Conservation (phyloP, 92 coral and sea anemone species). For the Zoanthus gigantus region DNA sequence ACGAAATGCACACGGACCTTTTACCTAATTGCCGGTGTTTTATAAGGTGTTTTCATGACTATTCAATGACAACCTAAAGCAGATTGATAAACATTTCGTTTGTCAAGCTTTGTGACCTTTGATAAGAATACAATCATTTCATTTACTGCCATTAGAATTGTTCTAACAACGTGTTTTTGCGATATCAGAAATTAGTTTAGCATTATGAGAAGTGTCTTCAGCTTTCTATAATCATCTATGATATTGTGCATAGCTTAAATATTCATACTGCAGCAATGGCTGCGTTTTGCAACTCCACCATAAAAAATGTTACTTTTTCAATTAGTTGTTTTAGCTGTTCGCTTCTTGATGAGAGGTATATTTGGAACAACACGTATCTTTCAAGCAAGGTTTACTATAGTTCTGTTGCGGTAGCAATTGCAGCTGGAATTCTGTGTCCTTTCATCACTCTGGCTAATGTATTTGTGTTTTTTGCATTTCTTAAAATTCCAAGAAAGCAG, state of each 20-base stretch:
- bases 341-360: background rate
- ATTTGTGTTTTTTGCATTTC: background rate
- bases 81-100: too few species aligned
- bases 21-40: too few species aligned
- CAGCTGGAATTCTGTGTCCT: background rate
- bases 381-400: background rate
- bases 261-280: background rate
- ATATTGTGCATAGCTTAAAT: background rate
- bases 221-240: background rate
- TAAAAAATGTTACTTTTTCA: background rate
- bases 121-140: too few species aligned
- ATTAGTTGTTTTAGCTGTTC: background rate
- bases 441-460: slow-evolving; percentile 10
- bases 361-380: background rate
- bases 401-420: background rate
- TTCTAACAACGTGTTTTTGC: too few species aligned
- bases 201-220: too few species aligned
- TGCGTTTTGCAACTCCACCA: background rate
- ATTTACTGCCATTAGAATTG: too few species aligned
- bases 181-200: too few species aligned
- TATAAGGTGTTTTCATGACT: too few species aligned
- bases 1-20: too few species aligned
- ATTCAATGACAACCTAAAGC: too few species aligned
- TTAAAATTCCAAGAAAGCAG: background rate
- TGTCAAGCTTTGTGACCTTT: too few species aligned